phyloP scores from a whole-genome alignment of 1,140 invertebrate species.

The Drosophila parabipectinata region DNA sequence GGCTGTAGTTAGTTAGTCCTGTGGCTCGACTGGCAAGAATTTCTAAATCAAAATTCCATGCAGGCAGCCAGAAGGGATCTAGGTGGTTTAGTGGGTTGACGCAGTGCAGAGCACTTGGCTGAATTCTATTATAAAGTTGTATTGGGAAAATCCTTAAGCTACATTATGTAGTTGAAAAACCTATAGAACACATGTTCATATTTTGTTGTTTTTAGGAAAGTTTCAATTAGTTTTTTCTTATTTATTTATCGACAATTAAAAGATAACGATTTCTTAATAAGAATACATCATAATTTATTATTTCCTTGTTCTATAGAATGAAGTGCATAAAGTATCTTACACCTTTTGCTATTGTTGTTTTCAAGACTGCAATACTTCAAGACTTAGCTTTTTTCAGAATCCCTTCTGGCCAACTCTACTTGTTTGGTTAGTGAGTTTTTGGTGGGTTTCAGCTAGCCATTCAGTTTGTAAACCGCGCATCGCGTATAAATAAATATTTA shows the following conservation, averaged over 20 bases:
- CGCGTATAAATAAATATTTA: slow-evolving; percentile 83
- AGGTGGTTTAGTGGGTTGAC: slow-evolving; percentile 30
- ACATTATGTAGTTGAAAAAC: neutral
- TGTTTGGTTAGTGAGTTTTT: slow-evolving; percentile 21
- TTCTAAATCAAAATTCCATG: slow-evolving; percentile 74
- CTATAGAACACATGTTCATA: too few species aligned
- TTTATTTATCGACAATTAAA: too few species aligned
- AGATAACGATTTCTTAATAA: too few species aligned
- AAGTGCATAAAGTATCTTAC: too few species aligned
- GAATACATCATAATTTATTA: too few species aligned
- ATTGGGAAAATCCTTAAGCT: neutral
- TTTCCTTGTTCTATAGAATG: too few species aligned
- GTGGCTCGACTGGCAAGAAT: slow-evolving; percentile 51
- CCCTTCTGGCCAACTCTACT: slow-evolving; percentile 6
- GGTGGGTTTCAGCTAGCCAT: slow-evolving; percentile 48
- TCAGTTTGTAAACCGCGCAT: slow-evolving; percentile 72
- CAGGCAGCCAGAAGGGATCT: slow-evolving; percentile 44
- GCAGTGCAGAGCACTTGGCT: slow-evolving; percentile 1
- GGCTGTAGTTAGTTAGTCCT: slow-evolving; percentile 62
- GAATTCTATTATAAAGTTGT: neutral
- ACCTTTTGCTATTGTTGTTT: neutral
- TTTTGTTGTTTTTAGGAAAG: too few species aligned
- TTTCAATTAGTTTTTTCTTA: too few species aligned
- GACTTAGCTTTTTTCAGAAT: neutral
- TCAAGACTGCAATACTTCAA: neutral